phyloP scores from a whole-genome alignment of 2,797 vertebrate genomes.

The Poecilia velifera region DNA sequence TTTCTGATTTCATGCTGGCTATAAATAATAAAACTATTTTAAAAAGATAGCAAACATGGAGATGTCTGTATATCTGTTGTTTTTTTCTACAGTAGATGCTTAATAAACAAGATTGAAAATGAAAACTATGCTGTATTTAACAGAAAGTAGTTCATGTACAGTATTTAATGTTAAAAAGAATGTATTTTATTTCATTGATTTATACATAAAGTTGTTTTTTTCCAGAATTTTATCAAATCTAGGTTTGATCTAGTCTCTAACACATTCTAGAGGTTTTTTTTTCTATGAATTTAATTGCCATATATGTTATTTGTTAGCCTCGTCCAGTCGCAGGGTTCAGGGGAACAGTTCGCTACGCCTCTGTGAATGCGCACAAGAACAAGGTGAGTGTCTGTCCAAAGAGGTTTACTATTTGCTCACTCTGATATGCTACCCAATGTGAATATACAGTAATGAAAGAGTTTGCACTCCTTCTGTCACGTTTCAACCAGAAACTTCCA shows the following conservation, averaged over 20 bases:
- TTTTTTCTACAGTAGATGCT: not conserved
- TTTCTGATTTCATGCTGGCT: not conserved
- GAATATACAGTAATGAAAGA: not conserved
- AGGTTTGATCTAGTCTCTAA: not conserved
- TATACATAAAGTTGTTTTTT: not conserved
- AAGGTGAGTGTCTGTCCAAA: conserved; percentile 81
- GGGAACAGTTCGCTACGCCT: conserved; percentile 97
- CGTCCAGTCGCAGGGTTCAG: conserved; percentile 96
- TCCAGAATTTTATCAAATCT: not conserved
- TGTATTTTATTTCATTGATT: not conserved
- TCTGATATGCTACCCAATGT: not conserved
- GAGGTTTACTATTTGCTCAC: not conserved
- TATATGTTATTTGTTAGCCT: conserved; percentile 80
- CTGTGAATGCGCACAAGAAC: conserved; percentile 96
- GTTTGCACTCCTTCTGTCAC: not conserved
- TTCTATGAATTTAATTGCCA: not conserved
- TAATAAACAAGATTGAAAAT: not conserved
- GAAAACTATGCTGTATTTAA: not conserved
- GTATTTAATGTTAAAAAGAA: not conserved
- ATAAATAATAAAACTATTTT: too few species aligned
- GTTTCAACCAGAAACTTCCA: not conserved
- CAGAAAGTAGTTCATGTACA: not conserved
- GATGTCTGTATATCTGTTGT: not conserved
- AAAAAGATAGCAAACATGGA: not conserved
- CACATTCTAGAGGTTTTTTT: not conserved